phyloP scores from a whole-genome alignment of 1,140 invertebrate genomes.

The Pinna nobilis region DNA sequence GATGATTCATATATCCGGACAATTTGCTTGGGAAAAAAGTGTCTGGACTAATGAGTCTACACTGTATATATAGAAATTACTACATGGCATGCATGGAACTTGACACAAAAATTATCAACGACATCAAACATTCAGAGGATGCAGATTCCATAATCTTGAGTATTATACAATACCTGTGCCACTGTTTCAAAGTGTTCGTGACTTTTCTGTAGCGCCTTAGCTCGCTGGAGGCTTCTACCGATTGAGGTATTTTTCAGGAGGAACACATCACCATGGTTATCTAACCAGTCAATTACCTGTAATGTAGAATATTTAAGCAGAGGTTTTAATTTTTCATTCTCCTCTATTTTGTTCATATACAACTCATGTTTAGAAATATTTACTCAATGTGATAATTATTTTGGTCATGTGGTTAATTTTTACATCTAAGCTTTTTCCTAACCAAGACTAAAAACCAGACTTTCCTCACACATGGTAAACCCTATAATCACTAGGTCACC shows the following conservation, averaged over 20 bases:
- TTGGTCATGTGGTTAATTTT: background rate
- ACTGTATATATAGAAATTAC: too few relatives aligned
- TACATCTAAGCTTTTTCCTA: too few relatives aligned
- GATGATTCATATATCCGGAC: too few relatives aligned
- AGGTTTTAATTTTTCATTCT: background rate
- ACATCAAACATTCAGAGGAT: too few relatives aligned
- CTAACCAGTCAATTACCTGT: constrained; percentile 96
- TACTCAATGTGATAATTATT: background rate
- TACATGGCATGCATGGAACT: too few relatives aligned
- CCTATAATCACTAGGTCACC: too few relatives aligned
- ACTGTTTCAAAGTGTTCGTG: constrained; percentile 99
- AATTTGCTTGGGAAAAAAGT: too few relatives aligned
- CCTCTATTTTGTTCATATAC: background rate
- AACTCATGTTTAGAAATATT: background rate
- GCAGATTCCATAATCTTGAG: too few relatives aligned
- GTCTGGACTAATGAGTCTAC: too few relatives aligned
- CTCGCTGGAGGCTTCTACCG: constrained; percentile 94
- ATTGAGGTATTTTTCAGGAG: constrained; percentile 97
- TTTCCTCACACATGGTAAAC: too few relatives aligned
- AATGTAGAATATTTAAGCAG: constrained; percentile 39
- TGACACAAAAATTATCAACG: too few relatives aligned
- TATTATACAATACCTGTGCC: constrained; percentile 85
- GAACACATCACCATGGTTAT: constrained; percentile 99
- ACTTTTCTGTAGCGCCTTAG: constrained; percentile 96
- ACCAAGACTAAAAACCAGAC: too few relatives aligned